A percentile compares a stretch with the other conserved stretches of the same genome.
Evolutionary conservation across 2,113 vertebrate species (phyloP).

Genomic region (Acrocephalus kingi): DNA sequence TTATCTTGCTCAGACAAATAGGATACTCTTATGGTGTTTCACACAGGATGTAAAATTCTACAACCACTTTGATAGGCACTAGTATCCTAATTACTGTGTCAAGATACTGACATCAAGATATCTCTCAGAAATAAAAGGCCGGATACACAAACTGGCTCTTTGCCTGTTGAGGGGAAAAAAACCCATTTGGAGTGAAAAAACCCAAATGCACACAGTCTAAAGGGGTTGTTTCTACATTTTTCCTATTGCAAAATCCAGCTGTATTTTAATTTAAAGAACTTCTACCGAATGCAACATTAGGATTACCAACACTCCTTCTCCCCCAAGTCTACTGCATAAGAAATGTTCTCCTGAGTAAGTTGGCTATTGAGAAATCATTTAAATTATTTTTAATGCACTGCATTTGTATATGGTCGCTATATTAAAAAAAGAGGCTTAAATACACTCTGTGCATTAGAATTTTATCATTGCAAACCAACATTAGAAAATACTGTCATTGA

Average conservation of each 20-base stretch:
- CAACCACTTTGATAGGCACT: conserved; percentile 37
- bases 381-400: conserved; percentile 56
- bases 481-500: conserved; percentile 60
- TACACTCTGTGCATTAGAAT: conserved; percentile 51
- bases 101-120: conserved; percentile 55
- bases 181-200: neutral
- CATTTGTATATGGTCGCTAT: neutral
- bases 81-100: conserved; percentile 52
- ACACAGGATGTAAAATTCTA: conserved; percentile 52
- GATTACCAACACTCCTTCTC: neutral
- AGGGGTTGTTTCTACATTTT: neutral
- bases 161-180: neutral
- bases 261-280: conserved; percentile 46
- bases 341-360: conserved; percentile 13
- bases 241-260: neutral
- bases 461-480: conserved; percentile 67
- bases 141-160: conserved; percentile 23
- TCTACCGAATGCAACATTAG: neutral
- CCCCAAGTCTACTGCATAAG: neutral
- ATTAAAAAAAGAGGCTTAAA: conserved; percentile 54
- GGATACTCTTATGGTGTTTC: conserved; percentile 13
- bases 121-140: conserved; percentile 22
- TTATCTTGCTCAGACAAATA: conserved; percentile 28
- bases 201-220: neutral
- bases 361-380: conserved; percentile 33